phyloP scores from a whole-genome alignment of 1,140 invertebrate species.

The Macrocentrus cingulum region DNA sequence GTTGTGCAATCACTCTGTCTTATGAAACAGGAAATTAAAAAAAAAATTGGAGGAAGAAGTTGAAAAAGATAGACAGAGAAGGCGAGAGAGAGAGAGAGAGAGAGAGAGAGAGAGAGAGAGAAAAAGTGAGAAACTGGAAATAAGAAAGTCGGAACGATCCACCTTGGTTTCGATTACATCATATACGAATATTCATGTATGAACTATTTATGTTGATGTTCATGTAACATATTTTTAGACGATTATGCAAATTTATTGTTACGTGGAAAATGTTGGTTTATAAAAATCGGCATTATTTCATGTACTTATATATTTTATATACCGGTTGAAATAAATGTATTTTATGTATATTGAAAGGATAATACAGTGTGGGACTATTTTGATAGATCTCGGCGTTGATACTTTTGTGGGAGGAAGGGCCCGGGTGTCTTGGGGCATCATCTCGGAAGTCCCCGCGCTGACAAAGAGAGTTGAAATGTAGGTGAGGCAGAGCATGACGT shows the following conservation, averaged over 20 bases:
- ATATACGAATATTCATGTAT: slow-evolving; percentile 19
- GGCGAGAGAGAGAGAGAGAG: too few relatives aligned
- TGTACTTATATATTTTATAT: too few relatives aligned
- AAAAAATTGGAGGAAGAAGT: slow-evolving; percentile 17
- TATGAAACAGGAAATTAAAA: slow-evolving; percentile 31
- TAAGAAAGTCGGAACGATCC: slow-evolving; percentile 35
- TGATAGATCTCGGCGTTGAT: too few relatives aligned
- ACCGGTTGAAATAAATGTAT: too few relatives aligned
- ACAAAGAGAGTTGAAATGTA: slow-evolving; percentile 26
- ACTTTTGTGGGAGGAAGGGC: background rate
- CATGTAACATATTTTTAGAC: too few relatives aligned
- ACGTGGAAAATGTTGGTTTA: too few relatives aligned
- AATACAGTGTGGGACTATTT: too few relatives aligned
- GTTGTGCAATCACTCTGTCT: slow-evolving; percentile 29
- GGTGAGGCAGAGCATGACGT: slow-evolving; percentile 14
- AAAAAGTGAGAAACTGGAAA: slow-evolving; percentile 34
- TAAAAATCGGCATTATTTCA: too few relatives aligned
- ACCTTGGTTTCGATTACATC: slow-evolving; percentile 27
- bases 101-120: slow-evolving; percentile 10
- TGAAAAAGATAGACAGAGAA: slow-evolving; percentile 1
- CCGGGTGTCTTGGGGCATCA: background rate
- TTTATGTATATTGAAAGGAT: too few relatives aligned
- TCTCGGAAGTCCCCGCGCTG: slow-evolving; percentile 10
- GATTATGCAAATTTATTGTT: too few relatives aligned
- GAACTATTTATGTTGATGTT: too few relatives aligned